phyloP scores from a whole-genome alignment of 2,888 invertebrate species.

The Apamea sordens region DNA sequence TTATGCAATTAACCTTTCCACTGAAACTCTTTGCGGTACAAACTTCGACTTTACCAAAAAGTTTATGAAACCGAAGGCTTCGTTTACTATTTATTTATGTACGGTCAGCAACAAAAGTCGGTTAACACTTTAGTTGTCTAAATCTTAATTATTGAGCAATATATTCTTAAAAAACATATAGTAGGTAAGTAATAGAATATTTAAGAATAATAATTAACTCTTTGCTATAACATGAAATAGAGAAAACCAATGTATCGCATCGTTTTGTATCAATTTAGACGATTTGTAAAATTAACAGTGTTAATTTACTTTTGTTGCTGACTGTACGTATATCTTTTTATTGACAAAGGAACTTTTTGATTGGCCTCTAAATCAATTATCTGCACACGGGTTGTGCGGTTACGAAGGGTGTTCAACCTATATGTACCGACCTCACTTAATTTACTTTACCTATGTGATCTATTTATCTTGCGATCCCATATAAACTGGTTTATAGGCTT shows the following conservation, averaged over 20 bases:
- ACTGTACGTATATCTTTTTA: slow-evolving; percentile 3
- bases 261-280: too few relatives aligned
- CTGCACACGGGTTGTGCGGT: slow-evolving; percentile 2
- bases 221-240: too few relatives aligned
- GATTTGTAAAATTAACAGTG: too few relatives aligned
- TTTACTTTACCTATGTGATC: slow-evolving; percentile 43
- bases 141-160: too few relatives aligned
- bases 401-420: slow-evolving; percentile 8
- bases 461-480: slow-evolving; percentile 36
- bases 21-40: not conserved
- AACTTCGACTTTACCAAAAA: slow-evolving; percentile 1
- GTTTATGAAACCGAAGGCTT: slow-evolving; percentile 2
- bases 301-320: too few relatives aligned
- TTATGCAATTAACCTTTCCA: not conserved
- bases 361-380: slow-evolving; percentile 33
- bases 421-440: slow-evolving; percentile 8
- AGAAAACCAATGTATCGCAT: too few relatives aligned
- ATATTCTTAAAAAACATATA: too few relatives aligned
- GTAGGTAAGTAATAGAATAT: too few relatives aligned
- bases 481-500: slow-evolving; percentile 31
- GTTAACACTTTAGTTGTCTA: too few relatives aligned
- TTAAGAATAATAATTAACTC: too few relatives aligned
- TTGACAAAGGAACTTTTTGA: slow-evolving; percentile 19
- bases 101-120: too few relatives aligned
- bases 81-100: too few relatives aligned